These are phyloP conservation scores for Malacosoma neustria DNA, from an alignment of 2,888 invertebrate species.

Conservation along the genomic window DNA sequence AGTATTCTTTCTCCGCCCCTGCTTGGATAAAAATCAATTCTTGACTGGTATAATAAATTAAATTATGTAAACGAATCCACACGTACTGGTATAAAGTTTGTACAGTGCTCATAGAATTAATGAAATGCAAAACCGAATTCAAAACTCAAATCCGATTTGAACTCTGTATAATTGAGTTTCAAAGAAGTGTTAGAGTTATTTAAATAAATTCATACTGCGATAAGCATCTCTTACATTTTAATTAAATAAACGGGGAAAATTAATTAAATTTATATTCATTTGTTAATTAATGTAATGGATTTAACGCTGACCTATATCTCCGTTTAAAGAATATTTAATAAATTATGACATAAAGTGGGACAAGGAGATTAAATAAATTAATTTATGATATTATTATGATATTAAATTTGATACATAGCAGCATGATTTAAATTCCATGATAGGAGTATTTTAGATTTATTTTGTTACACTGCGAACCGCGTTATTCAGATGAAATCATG, in stretches of 20 bases:
- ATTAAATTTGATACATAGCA: too few species aligned
- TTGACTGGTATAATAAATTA: too few species aligned
- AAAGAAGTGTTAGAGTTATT: background rate
- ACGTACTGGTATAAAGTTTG: too few species aligned
- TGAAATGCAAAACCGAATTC: background rate
- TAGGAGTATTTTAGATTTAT: too few species aligned
- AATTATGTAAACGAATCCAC: too few species aligned
- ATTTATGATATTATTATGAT: too few species aligned
- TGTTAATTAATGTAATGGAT: background rate
- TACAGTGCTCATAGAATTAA: conserved; percentile 1
- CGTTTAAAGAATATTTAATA: background rate
- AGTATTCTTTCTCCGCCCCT: too few species aligned
- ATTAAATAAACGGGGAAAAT: background rate
- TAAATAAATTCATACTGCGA: background rate
- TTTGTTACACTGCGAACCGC: too few species aligned
- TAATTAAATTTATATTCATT: background rate
- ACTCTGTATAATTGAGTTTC: background rate
- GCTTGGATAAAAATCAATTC: too few species aligned
- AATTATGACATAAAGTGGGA: background rate
- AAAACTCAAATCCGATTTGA: background rate
- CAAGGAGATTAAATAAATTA: too few species aligned
- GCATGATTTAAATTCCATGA: too few species aligned
- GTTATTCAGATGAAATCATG: too few species aligned
- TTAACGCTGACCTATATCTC: background rate
- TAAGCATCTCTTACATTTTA: background rate